Conservation (phyloP, 2,888 invertebrate genomes). For the Podabrus alpinus region DNA sequence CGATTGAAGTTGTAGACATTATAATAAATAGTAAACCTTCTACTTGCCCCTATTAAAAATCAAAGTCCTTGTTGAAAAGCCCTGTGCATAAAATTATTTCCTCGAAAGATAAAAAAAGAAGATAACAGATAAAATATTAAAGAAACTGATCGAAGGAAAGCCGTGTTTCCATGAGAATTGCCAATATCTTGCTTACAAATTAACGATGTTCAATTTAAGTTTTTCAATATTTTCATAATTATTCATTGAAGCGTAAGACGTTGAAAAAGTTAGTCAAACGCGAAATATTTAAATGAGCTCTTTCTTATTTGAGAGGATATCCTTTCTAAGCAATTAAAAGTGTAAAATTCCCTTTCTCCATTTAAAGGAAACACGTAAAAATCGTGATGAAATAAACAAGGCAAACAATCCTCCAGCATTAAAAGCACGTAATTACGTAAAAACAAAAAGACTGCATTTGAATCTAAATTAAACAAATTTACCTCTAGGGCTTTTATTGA, state of each 20-base stretch:
- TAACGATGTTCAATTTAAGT: neutral
- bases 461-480: neutral
- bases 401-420: neutral
- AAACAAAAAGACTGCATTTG: neutral
- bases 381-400: neutral
- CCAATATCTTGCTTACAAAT: neutral
- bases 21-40: no score
- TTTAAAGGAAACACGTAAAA: neutral
- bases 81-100: no score
- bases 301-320: neutral
- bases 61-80: no score
- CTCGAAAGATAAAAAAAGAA: neutral
- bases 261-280: neutral
- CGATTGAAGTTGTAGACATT: no score
- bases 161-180: neutral
- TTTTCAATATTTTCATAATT: neutral
- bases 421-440: neutral
- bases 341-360: neutral
- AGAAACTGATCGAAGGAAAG: neutral
- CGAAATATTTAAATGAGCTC: neutral
- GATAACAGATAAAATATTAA: neutral
- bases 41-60: no score
- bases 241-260: neutral
- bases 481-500: neutral
- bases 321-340: neutral